Evolutionary conservation across 2,113 vertebrate species (phyloP), one percentile per base, ranked within the genome.

Genomic region (Dinomys branickii): DNA sequence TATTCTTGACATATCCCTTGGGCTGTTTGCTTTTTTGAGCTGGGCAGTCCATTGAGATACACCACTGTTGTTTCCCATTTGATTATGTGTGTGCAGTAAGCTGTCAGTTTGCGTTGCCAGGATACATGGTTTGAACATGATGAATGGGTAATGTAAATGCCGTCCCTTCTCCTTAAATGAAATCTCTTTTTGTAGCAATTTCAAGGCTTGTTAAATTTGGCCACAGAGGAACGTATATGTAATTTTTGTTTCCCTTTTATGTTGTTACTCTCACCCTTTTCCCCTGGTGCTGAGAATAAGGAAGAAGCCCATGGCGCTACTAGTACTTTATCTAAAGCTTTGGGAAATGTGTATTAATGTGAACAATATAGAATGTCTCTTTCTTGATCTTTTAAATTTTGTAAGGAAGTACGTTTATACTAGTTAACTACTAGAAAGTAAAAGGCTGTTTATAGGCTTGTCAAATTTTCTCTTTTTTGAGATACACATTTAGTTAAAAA

Each of bases 1-100:
- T 95, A 97, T 96, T 98, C 95, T 97, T 97, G 98, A 98, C 98
- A 97, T 88, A 93, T 95, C 97, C 97, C 97, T 97, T 98, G 97
- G 98, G 98, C 98, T 67, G 1, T 69, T 98, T 93, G 93, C 95
- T 98, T 98, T 98, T 92, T 95, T 47, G 65, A 87, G 95, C 83
- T 96, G n/a, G 95, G 88, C 75, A 73, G 92, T 96, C 96, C 91
- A 94, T 94, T 50, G 96, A 97, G 96, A 98, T 0, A 0, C 69
- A 80, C 95, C 97, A 86, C 97, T 97, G 97, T 98, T 98, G 96
- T 97, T 98, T 98, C 91, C 71, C 96, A 77, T 98, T 96, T 97
- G 98, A 98, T 98, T 97, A 96, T 97, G 65, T 94, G 61, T 95
- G 90, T 97, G 94, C 95, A 95, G n/a, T 96, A 88, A 98, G 97